Base-by-base conservation (phyloP, 2,797 vertebrate genomes). In the Anguilla pacifica region DNA sequence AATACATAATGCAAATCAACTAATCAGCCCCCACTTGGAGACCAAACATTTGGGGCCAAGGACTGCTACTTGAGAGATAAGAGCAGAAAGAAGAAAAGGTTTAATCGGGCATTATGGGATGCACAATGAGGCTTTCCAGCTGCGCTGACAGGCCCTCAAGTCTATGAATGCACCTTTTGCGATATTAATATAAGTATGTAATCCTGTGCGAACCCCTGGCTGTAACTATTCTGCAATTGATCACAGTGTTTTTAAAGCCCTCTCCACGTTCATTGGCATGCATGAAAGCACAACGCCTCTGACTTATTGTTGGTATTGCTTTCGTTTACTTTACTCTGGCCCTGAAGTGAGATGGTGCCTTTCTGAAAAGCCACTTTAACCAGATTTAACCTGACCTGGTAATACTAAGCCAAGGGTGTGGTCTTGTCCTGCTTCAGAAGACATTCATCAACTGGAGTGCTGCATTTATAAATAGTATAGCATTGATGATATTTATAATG, bases 21-120 rank as follows among this genome's bases (percentile, higher is more conserved):
- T 93, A 94, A 95, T 95, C 93, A 92, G 92, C 89, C 91, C 90
- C 89, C 83, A 88, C 92, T 93, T 92, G 92, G 87, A 93, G 94
- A 95, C 94, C 95, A 94, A 89, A 91, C 94, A 94, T 94, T 91
- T 94, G 35, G 90, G 88, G 91, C 92, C 89, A 92, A 94, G 90
- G 92, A 92, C 93, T 95, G 95, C 91, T 93, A 92, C 94, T 91
- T 94, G 86, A 92, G 86, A 95, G 96, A 96, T 96, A 96, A 96
- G 94, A 92, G 92, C 91, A 89, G 90, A 91, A 89, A 90, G 93
- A 95, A 96, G 93, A 95, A 95, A 92, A 91, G 92, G 93, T 94
- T 94, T 95, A 95, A 95, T 95, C 90, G 93, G 88, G 91, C 91
- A 96, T 97, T 96, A 95, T 95, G 94, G 89, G 89, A 90, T 82